These are phyloP conservation scores for Ceuthmochares aereus DNA, from an alignment of 2,113 vertebrate genomes.

Conservation along the genomic window DNA sequence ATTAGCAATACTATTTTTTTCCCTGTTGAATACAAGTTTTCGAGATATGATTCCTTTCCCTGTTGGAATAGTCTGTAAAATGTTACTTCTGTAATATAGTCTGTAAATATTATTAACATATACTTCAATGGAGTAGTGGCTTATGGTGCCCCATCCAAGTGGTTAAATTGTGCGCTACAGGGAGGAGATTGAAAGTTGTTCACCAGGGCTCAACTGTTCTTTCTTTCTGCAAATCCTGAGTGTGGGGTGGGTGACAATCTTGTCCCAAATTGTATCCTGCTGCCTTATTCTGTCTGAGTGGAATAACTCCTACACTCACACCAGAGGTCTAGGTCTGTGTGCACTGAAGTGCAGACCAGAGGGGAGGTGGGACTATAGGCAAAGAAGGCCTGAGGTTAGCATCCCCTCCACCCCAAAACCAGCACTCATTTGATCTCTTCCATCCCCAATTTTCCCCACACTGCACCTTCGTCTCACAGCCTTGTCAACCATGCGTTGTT, in stretches of 20 bases:
- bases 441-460: accelerated
- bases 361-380: neutral
- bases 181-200: neutral
- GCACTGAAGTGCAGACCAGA: neutral
- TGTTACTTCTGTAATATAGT: neutral
- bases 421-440: neutral
- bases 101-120: neutral
- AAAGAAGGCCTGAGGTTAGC: neutral
- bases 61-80: neutral
- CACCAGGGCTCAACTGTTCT: neutral
- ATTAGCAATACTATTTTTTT: neutral
- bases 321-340: neutral
- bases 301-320: neutral
- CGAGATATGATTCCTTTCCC: neutral
- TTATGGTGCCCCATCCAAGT: neutral
- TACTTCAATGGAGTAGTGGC: neutral
- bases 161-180: neutral
- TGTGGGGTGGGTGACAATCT: neutral
- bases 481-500: accelerated
- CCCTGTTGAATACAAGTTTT: neutral
- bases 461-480: neutral
- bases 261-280: neutral
- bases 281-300: neutral
- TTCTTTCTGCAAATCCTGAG: neutral
- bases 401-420: neutral